These are phyloP conservation scores for Hirtodrosophila confusa DNA, from an alignment of 2,888 invertebrate species.

Conservation along the genomic window DNA sequence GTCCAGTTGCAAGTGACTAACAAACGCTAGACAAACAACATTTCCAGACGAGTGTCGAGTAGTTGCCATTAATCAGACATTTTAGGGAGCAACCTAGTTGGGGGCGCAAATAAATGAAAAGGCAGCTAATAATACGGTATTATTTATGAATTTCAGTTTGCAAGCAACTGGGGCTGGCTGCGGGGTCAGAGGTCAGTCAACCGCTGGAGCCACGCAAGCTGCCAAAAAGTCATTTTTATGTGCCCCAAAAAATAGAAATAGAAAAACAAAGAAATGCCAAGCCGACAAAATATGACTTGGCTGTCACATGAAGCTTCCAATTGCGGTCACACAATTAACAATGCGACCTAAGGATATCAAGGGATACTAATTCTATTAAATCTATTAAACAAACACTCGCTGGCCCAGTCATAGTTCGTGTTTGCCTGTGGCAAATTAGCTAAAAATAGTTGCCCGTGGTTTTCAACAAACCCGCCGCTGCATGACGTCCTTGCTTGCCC, in stretches of 20 bases:
- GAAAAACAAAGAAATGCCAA: not conserved
- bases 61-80: constrained; percentile 42
- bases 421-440: constrained; percentile 52
- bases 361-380: constrained; percentile 36
- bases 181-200: constrained; percentile 61
- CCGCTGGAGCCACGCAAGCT: constrained; percentile 43
- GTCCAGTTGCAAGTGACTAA: constrained; percentile 16
- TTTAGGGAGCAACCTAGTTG: constrained; percentile 32
- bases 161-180: constrained; percentile 21
- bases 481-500: constrained; percentile 43
- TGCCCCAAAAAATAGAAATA: constrained; percentile 12
- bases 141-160: constrained; percentile 70
- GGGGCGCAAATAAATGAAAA: constrained; percentile 33
- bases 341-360: constrained; percentile 20
- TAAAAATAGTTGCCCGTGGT: constrained; percentile 62
- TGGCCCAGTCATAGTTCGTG: constrained; percentile 9
- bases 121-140: constrained; percentile 58
- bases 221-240: constrained; percentile 51
- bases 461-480: constrained; percentile 10
- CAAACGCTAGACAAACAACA: not conserved
- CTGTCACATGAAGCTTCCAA: constrained; percentile 38
- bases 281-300: constrained; percentile 28
- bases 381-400: constrained; percentile 14
- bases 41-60: not conserved
- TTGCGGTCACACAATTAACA: constrained; percentile 57